A percentile compares a stretch with the other conserved stretches of the same genome.
phyloP scores from a whole-genome alignment of 2,888 invertebrate species.

The Lasioglossum zephyrum region DNA sequence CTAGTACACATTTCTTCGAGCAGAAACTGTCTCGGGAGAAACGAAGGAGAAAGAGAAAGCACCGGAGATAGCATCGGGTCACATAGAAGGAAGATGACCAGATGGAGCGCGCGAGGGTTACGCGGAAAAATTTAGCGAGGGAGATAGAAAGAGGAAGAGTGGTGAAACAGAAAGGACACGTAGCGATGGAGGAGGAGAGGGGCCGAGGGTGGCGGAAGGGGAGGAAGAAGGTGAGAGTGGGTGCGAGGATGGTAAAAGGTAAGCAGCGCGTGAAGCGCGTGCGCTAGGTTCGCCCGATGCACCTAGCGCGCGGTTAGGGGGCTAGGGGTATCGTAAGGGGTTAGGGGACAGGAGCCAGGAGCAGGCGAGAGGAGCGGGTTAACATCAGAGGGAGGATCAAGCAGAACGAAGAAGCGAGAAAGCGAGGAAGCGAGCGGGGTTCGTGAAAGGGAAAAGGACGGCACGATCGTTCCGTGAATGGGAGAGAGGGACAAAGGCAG shows the following conservation, averaged over 20 bases:
- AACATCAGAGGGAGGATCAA: slow-evolving; percentile 52
- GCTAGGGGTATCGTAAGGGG: slow-evolving; percentile 12
- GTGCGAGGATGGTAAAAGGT: slow-evolving; percentile 57
- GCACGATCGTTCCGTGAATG: slow-evolving; percentile 54
- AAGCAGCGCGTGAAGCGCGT: slow-evolving; percentile 57
- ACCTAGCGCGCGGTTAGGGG: slow-evolving; percentile 36
- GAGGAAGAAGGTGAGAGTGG: slow-evolving; percentile 40
- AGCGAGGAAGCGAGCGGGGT: not conserved
- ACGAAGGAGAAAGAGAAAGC: slow-evolving; percentile 55
- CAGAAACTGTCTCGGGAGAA: slow-evolving; percentile 31
- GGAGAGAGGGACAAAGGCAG: slow-evolving; percentile 47
- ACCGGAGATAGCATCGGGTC: slow-evolving; percentile 54
- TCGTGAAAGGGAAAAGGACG: not conserved
- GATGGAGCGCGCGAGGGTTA: slow-evolving; percentile 29
- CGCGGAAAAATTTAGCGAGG: slow-evolving; percentile 19
- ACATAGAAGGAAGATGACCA: slow-evolving; percentile 55
- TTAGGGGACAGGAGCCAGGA: slow-evolving; percentile 17
- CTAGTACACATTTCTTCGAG: not conserved
- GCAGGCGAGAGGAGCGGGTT: slow-evolving; percentile 16
- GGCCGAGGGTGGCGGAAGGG: not conserved
- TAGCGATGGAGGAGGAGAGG: not conserved
- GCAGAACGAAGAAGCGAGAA: slow-evolving; percentile 45
- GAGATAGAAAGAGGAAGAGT: slow-evolving; percentile 67
- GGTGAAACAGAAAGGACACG: slow-evolving; percentile 17
- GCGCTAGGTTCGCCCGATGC: slow-evolving; percentile 39